Base-by-base conservation (phyloP, 1,140 invertebrate species). In the Temnothorax curvispinosus region DNA sequence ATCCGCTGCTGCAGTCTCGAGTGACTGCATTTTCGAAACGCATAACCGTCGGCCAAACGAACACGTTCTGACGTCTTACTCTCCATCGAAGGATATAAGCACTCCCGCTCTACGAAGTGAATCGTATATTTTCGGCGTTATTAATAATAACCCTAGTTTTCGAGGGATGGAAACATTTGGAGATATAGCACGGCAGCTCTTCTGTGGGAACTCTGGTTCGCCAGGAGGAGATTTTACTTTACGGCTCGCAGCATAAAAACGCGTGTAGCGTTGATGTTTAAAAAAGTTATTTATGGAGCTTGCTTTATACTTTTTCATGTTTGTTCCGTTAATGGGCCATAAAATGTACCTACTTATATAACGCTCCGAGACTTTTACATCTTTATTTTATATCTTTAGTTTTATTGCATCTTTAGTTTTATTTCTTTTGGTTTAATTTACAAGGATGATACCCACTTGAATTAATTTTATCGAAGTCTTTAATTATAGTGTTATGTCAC, bases 11-110 rank as follows among this genome's bases (percentile, higher is more conserved):
- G 77, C 77, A 21, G 54, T 62, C 69, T 84, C 80, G 80, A 75
- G 54, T 60, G 80, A 84, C 69, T 84, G 80, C 80, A 84, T 84
- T 84, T 60, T 84, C 80, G 60, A 84, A 84, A 84, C 77, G 62
- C 77, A 80, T 80, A 80, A 84, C 80, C 71, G 27, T 75, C 80
- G 54, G 47, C 80, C 69, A 32, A 41, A 44, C 62, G 69, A 60
- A 47, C 56, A 32, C 56, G 69, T 27, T 50, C 67, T 47, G 44
- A 62, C 77, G 62, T 67, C 77, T 67, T 27, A 35, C 27, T 62
- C 27, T 50, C 41, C 69, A 18, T 74, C 69, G 69, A 21, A 15
- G 72, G 80, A 62, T 27, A 41, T 75, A 75, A 75, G 80, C 69
- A 21, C n/a, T 35, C 5, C 44, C 13, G 32, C 18, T 9, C 44